Conservation (phyloP, 2,888 invertebrate species). For the Pristionchus mayeri region DNA sequence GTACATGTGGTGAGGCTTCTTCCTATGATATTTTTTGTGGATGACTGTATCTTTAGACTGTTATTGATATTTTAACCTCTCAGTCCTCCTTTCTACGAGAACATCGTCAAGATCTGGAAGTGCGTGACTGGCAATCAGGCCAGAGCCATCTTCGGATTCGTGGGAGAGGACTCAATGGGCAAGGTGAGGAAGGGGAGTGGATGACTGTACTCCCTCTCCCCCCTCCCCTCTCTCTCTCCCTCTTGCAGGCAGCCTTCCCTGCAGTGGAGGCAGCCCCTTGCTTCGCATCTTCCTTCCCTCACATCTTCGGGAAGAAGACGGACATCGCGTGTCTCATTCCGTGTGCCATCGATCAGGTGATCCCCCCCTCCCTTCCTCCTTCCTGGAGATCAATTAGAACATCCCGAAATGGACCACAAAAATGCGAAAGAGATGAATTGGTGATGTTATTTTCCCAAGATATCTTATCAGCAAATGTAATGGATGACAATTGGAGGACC, state of each 20-base stretch:
- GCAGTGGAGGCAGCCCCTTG: slow-evolving; percentile 94
- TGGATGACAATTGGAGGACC: slow-evolving; percentile 82
- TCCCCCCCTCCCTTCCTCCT: no score
- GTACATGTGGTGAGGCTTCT: slow-evolving; percentile 87
- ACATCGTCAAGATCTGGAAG: slow-evolving; percentile 92
- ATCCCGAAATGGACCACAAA: no score
- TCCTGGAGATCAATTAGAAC: no score
- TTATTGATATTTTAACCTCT: background rate
- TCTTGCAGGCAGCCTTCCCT: slow-evolving; percentile 84
- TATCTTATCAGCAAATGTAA: no score
- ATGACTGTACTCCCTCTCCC: no score
- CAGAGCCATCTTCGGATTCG: slow-evolving; percentile 97
- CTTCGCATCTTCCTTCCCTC: slow-evolving; percentile 77
- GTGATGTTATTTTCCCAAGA: no score
- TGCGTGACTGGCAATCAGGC: slow-evolving; percentile 97
- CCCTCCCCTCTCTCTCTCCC: background rate
- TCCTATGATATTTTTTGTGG: background rate
- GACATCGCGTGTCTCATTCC: slow-evolving; percentile 90
- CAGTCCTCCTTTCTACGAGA: slow-evolving; percentile 92
- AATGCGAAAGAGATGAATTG: no score
- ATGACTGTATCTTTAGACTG: slow-evolving; percentile 82
- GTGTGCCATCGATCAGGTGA: slow-evolving; percentile 95
- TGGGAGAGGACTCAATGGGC: slow-evolving; percentile 94
- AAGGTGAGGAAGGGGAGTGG: no score
- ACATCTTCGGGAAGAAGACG: slow-evolving; percentile 80